Conservation (phyloP, 2,888 invertebrate genomes). For the Troides helena region DNA sequence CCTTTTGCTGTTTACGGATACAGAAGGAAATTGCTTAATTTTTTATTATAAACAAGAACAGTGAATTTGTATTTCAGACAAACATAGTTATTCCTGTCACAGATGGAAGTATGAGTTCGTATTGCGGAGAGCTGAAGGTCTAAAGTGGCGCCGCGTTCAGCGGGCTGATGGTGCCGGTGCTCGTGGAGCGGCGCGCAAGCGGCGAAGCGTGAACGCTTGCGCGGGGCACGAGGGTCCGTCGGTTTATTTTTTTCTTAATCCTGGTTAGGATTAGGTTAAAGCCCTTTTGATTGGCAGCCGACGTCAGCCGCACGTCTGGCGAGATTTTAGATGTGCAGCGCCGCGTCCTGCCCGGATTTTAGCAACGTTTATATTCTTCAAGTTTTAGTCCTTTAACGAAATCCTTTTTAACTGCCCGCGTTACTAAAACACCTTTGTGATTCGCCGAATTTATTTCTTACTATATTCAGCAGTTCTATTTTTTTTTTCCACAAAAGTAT, state of each 20-base stretch:
- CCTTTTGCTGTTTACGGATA: conserved; percentile 8
- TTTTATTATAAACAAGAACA: conserved; percentile 6
- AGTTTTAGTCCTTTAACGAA: conserved; percentile 25
- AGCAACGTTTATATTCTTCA: conserved; percentile 39
- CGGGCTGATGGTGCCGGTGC: conserved; percentile 21
- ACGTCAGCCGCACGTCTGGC: conserved; percentile 69
- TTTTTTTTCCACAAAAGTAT: too few relatives aligned
- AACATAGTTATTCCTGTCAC: background rate
- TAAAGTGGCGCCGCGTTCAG: conserved; percentile 32
- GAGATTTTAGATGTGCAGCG: conserved; percentile 43
- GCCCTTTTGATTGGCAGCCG: conserved; percentile 77
- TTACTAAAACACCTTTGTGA: conserved; percentile 7
- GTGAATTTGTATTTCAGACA: conserved; percentile 10
- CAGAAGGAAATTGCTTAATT: conserved; percentile 20
- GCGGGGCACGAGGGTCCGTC: conserved; percentile 67
- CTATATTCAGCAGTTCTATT: background rate
- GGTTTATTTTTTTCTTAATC: conserved; percentile 77
- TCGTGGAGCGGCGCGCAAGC: conserved; percentile 47
- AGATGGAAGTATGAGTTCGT: conserved; percentile 8
- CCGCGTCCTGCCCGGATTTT: conserved; percentile 42
- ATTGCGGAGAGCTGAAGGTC: conserved; percentile 31
- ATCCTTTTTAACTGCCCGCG: background rate
- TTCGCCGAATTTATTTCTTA: conserved; percentile 1
- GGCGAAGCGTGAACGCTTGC: conserved; percentile 75
- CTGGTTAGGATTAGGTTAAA: conserved; percentile 76